Conservation (phyloP, 2,888 invertebrate genomes). For the Pyrochroa serraticornis region DNA sequence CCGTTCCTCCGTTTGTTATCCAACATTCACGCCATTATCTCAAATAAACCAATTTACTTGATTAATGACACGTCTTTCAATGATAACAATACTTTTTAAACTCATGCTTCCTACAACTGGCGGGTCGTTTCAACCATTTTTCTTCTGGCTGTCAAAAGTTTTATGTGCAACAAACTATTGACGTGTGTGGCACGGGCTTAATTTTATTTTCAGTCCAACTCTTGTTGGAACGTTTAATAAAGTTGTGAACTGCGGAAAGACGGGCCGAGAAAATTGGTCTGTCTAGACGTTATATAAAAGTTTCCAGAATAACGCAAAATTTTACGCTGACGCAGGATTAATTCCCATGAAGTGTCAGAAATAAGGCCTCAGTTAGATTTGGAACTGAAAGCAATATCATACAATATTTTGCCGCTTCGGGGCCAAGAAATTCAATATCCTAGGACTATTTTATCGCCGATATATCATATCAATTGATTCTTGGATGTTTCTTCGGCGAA, state of each 20-base stretch:
- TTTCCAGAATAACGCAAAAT: too few species aligned
- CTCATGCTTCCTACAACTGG: slow-evolving; percentile 18
- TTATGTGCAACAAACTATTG: neutral
- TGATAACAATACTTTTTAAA: slow-evolving; percentile 28
- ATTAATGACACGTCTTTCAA: slow-evolving; percentile 30
- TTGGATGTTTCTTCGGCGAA: slow-evolving; percentile 32
- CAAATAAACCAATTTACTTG: slow-evolving; percentile 29
- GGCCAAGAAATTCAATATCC: slow-evolving; percentile 29
- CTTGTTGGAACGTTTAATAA: slow-evolving; percentile 1
- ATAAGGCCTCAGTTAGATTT: too few species aligned
- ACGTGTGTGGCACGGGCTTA: slow-evolving; percentile 8
- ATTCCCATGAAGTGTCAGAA: too few species aligned
- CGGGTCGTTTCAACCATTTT: slow-evolving; percentile 14
- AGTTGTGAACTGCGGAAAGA: neutral
- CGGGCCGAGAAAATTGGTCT: too few species aligned
- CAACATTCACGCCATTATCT: slow-evolving; percentile 7
- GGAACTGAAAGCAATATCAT: too few species aligned
- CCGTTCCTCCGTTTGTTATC: slow-evolving; percentile 13
- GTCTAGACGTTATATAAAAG: too few species aligned
- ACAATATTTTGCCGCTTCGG: too few species aligned
- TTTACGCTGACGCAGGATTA: too few species aligned
- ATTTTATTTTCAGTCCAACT: neutral
- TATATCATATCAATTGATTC: slow-evolving; percentile 38
- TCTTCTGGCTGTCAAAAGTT: slow-evolving; percentile 17
- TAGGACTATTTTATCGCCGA: slow-evolving; percentile 30